Percentiles rank a stretch among this genome's conserved stretches.
These are phyloP conservation scores for Dastarcus helophoroides DNA, from an alignment of 2,888 invertebrate genomes.

Conservation along the genomic window DNA sequence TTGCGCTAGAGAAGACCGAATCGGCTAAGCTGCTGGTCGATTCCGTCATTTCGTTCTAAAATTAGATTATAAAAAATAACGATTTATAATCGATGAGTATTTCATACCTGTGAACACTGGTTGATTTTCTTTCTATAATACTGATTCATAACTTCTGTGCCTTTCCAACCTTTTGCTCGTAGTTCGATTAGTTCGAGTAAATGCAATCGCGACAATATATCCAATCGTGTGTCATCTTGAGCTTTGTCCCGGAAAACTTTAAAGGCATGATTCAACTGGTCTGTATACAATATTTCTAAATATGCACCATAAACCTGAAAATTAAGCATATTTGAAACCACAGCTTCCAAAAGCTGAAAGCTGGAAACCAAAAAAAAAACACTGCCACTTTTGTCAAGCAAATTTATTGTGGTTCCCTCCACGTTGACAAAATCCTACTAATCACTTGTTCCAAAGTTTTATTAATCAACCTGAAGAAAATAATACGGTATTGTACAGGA, in stretches of 20 bases:
- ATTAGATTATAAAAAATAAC: conserved; percentile 1
- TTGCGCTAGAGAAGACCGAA: conserved; percentile 39
- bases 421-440: too few species aligned
- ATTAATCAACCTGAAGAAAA: too few species aligned
- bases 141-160: conserved; percentile 69
- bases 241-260: conserved; percentile 81
- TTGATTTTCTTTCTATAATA: conserved; percentile 59
- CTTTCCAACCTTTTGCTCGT: conserved; percentile 84
- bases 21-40: conserved; percentile 37
- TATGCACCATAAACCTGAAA: conserved; percentile 54
- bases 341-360: neutral
- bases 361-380: conserved; percentile 4
- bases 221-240: conserved; percentile 77
- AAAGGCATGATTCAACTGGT: conserved; percentile 75
- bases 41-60: conserved; percentile 26
- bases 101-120: conserved; percentile 28
- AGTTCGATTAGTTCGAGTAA: conserved; percentile 87
- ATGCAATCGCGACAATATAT: conserved; percentile 74
- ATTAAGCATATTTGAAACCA: conserved; percentile 5
- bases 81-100: neutral
- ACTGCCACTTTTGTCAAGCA: neutral
- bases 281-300: conserved; percentile 71
- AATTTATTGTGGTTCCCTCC: neutral
- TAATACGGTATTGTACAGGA: too few species aligned
- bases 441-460: too few species aligned